These are phyloP conservation scores for Micromesistius poutassou DNA, from an alignment of 2,797 vertebrate genomes.

Conservation along the genomic window DNA sequence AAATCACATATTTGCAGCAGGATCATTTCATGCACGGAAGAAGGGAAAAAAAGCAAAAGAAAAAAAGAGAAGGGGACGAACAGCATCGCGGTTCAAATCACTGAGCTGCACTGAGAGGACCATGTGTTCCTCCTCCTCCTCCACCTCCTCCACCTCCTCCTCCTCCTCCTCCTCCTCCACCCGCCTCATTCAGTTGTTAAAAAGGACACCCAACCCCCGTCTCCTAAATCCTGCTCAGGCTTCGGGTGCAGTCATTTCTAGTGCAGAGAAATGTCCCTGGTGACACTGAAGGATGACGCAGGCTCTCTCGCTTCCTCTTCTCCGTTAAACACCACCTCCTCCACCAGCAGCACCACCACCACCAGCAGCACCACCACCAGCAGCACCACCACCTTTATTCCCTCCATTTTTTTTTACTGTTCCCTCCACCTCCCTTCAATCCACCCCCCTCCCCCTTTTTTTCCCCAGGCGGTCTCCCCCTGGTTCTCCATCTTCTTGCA, in stretches of 20 bases:
- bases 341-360: constrained; percentile 1
- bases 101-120: constrained; percentile 57
- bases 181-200: constrained; percentile 67
- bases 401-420: constrained; percentile 50
- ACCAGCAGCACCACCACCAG: constrained; percentile 12
- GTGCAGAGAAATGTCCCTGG: constrained; percentile 75
- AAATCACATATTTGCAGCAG: constrained; percentile 36
- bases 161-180: neutral
- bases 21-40: constrained; percentile 32
- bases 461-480: constrained; percentile 14
- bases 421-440: constrained; percentile 31
- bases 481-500: constrained; percentile 10
- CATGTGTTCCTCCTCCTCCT: constrained; percentile 55
- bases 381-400: constrained; percentile 32
- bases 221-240: constrained; percentile 56
- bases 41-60: constrained; percentile 34
- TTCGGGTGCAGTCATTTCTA: constrained; percentile 73
- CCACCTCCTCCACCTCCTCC: constrained; percentile 42
- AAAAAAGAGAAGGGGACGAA: constrained; percentile 20
- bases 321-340: constrained; percentile 32
- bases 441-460: constrained; percentile 21
- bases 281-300: constrained; percentile 73
- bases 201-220: constrained; percentile 42
- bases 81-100: constrained; percentile 47
- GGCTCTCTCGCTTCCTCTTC: constrained; percentile 60